phyloP scores from a whole-genome alignment of 2,113 vertebrate species.

The Steatornis caripensis region DNA sequence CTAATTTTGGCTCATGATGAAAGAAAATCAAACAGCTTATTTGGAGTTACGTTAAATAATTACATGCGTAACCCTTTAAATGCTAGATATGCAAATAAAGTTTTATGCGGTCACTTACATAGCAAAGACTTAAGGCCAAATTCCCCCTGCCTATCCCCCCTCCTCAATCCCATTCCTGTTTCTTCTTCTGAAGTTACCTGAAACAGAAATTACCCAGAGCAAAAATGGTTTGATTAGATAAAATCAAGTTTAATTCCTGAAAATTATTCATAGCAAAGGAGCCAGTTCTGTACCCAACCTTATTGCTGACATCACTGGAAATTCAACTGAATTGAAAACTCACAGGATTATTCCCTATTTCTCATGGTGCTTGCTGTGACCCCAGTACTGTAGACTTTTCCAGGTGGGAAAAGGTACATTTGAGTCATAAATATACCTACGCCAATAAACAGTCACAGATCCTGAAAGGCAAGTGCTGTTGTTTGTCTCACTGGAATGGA shows the following conservation, averaged over 20 bases:
- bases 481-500: background rate
- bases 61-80: conserved; percentile 75
- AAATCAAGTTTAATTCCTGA: background rate
- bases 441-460: background rate
- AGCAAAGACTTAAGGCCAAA: background rate
- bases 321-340: background rate
- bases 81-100: conserved; percentile 76
- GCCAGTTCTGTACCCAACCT: background rate
- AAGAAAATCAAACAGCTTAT: conserved; percentile 73
- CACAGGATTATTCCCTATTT: background rate
- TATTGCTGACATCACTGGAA: background rate
- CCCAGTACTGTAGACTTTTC: background rate
- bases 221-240: conserved; percentile 5
- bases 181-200: background rate
- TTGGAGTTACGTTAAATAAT: conserved; percentile 75
- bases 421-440: background rate
- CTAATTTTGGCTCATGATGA: conserved; percentile 76
- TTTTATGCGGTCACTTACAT: conserved; percentile 1
- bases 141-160: background rate
- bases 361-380: background rate
- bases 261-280: background rate
- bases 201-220: background rate
- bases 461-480: background rate
- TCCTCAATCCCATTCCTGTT: background rate
- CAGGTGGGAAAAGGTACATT: background rate